Evolutionary conservation across 2,797 vertebrate genomes (phyloP), one percentile per base, ranked within the genome.

Genomic region (Manis pentadactyla): DNA sequence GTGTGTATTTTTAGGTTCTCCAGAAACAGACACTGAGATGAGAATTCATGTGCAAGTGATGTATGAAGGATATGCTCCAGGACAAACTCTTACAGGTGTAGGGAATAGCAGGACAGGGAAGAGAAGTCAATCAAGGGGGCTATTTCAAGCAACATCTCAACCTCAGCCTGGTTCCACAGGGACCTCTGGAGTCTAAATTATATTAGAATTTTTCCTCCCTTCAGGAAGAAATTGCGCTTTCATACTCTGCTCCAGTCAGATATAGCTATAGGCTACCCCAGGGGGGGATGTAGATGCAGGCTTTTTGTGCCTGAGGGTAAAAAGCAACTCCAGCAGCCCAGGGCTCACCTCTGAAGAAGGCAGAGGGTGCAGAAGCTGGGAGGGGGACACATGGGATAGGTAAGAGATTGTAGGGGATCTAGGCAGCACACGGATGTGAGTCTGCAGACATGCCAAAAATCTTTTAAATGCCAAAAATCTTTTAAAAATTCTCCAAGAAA

Each of bases 141-240:
- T 90, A 61, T 87, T 91, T 90, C 69, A 73, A 92, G 63, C 39
- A 79, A 66, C 69, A 53, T 59, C 37, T 75, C 51, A 85, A 39
- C 18, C 53, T 97, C 46, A 66, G 17, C 6, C 23, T 31, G 25
- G 68, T 88, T 29, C 61, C 59, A 81, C 13, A 29, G 49, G 19
- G 51, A 84, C 14, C 49, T 82, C 61, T 51, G 49, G 59, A 73
- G 21, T 78, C 18, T 77, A 84, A 82, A 53, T 69, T 63, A 39
- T 17, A 51, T 23, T 87, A 93, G 19, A 19, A 37, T 21, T 81
- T 64, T 64, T 79, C 39, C 37, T 89, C 73, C 73, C 59, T 84
- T 10, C 18, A 68, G 85, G 46, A 61, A 57, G 15, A 8, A 77
- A n/a, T 34, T 74, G 19, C n/a, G 39, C 53, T 93, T 94, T 90